Evolutionary conservation across 1,140 invertebrate genomes (phyloP), one percentile per base, ranked within the genome.

Genomic region (Ptiloglossa arizonensis): DNA sequence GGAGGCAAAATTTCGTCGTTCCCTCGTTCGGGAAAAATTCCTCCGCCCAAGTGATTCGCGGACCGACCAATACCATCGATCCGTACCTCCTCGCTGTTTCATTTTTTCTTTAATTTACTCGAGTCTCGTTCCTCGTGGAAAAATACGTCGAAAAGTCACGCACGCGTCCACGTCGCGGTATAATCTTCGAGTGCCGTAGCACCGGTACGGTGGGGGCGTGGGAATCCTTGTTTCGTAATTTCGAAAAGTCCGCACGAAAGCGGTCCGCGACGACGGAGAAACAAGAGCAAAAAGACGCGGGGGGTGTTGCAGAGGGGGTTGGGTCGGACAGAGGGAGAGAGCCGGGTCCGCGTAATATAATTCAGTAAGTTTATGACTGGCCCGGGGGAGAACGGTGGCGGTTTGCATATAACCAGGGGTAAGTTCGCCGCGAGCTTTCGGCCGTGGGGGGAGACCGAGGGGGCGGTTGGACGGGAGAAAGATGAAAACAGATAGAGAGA

Each of bases 291-390:
- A 71, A 69, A 72, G 57, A n/a, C n/a, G 60, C 74, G 38, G 64
- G 48, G 69, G 46, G 56, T 68, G 46, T 60, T n/a, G 48, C 66
- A 27, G 68, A 79, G 71, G 75, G 64, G 54, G 35, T 0, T 9
- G 66, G 63, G 71, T 46, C 68, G 80, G 80, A 83, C 83, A 77
- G 83, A 77, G 80, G 80, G 79, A 80, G 79, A 89, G 73, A 41
- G 41, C 8, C 79, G 76, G 88, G 89, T 90, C 88, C 87, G 87
- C 86, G 87, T 93, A 93, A 92, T 92, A 92, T 92, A 91, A 93
- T 93, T 92, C 91, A 90, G 91, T 91, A 92, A 92, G 89, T 93
- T 93, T 93, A 92, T 92, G 91, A 93, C 91, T 90, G 88, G 89
- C 87, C 88, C 86, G 84, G 79, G 90, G 88, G 90, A n/a, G n/a